Evolutionary conservation across 2,797 vertebrate species (phyloP).

Genomic region (Microchirus variegatus): DNA sequence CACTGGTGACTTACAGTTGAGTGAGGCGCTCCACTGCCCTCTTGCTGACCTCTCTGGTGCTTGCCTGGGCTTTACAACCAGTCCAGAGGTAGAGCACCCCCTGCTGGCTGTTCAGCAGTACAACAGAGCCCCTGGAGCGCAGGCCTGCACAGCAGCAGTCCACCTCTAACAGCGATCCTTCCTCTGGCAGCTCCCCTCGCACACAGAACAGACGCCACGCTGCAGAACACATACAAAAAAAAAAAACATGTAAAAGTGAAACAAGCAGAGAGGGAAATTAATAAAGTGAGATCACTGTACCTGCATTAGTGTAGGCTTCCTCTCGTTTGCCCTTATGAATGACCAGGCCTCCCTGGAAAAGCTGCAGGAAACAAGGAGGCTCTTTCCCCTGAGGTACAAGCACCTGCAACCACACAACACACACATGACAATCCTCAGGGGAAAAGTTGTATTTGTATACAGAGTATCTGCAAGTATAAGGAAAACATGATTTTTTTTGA

Average conservation of each 20-base stretch:
- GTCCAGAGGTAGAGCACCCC: slow-evolving; percentile 79
- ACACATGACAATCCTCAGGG: not conserved
- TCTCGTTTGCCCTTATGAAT: slow-evolving; percentile 74
- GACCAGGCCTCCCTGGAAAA: slow-evolving; percentile 82
- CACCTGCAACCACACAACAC: slow-evolving; percentile 44
- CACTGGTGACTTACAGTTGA: slow-evolving; percentile 64
- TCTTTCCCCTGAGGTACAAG: slow-evolving; percentile 80
- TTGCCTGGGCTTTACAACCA: slow-evolving; percentile 78
- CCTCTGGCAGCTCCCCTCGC: slow-evolving; percentile 78
- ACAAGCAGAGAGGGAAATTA: not conserved
- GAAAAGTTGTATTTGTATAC: not conserved
- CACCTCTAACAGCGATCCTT: slow-evolving; percentile 80
- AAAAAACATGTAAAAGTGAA: not conserved
- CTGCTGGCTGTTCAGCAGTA: slow-evolving; percentile 78
- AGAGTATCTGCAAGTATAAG: too few relatives aligned
- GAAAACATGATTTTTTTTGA: too few relatives aligned
- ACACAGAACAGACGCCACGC: slow-evolving; percentile 81
- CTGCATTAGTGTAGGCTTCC: slow-evolving; percentile 50
- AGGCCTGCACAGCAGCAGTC: slow-evolving; percentile 76
- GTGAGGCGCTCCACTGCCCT: slow-evolving; percentile 72
- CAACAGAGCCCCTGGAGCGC: slow-evolving; percentile 78
- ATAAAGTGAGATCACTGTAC: slow-evolving; percentile 40
- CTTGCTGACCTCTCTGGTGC: slow-evolving; percentile 75
- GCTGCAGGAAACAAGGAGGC: slow-evolving; percentile 83
- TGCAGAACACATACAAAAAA: slow-evolving; percentile 1